Percentiles rank a stretch among this genome's conserved stretches.
Evolutionary conservation across 2,888 invertebrate genomes (phyloP).

Genomic region (Noctua janthina): DNA sequence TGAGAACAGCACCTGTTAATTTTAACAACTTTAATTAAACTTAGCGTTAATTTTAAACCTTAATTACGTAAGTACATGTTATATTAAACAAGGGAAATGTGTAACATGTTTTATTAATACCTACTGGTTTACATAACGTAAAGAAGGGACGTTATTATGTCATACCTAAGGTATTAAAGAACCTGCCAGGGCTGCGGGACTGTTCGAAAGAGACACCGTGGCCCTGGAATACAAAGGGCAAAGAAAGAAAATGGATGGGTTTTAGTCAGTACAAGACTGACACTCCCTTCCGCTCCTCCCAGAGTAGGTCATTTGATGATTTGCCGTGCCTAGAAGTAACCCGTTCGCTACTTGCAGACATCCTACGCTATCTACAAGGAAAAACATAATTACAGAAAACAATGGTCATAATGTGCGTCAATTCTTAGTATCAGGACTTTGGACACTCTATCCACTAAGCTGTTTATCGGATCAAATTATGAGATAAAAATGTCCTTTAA

Average conservation of each 20-base stretch:
- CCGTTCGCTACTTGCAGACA: not conserved
- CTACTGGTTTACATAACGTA: not conserved
- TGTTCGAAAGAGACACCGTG: too few relatives aligned
- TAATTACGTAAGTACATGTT: slow-evolving; percentile 51
- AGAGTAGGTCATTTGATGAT: too few relatives aligned
- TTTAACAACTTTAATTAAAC: slow-evolving; percentile 66
- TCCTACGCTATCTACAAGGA: not conserved
- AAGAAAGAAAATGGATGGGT: too few relatives aligned
- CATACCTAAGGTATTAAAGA: not conserved
- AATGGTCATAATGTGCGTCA: not conserved
- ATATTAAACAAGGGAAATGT: slow-evolving; percentile 47
- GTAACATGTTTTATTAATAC: slow-evolving; percentile 43
- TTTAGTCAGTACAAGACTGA: too few relatives aligned
- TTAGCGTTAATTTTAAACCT: slow-evolving; percentile 61
- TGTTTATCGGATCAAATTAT: not conserved
- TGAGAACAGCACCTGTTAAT: slow-evolving; percentile 49
- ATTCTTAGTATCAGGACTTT: not conserved
- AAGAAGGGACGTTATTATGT: not conserved
- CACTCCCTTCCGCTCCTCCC: too few relatives aligned
- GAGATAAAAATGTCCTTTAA: not conserved
- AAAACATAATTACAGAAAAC: not conserved
- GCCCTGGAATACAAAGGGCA: too few relatives aligned
- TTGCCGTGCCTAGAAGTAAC: not conserved
- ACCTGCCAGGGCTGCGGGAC: too few relatives aligned
- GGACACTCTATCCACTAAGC: too few relatives aligned